Evolutionary conservation across 2,113 vertebrate species (phyloP), one percentile per base, ranked within the genome.

Genomic region (Halichoeres trimaculatus): DNA sequence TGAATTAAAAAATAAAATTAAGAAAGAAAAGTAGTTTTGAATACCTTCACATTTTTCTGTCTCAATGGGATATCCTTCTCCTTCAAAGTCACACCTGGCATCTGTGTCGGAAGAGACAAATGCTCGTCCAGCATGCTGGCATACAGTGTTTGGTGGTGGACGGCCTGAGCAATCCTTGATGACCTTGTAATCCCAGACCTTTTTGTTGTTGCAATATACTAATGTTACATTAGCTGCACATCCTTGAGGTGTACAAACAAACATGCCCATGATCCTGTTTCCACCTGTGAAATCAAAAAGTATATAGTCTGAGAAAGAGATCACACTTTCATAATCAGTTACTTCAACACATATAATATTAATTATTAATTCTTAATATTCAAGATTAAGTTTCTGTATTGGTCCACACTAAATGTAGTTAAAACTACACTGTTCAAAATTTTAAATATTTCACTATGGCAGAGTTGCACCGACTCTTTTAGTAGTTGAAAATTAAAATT

Each of bases 101-200:
- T 7, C 8, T 4, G 5, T 1, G 8, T 22, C 0, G 0, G 1
- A 45, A 10, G 65, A 58, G 22, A 65, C 38, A 7, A 72, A 83
- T 8, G 62, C 70, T 1, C 19, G 70, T 0, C 70, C 73, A 1
- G 12, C 10, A 14, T 16, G 22, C 17, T 72, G 61, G 20, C 83
- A 88, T 19, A 54, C 54, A 10, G 1, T 10, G 3, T 3, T 6
- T 7, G 10, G 17, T 11, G 0, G 9, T 24, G 62, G 82, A 41
- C 0, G 9, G 16, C 73, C 73, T 0, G 5, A n/a, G 30, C 85
- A 85, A 2, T 70, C 0, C 41, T 11, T 0, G 3, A 53, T 50
- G 14, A 0, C 0, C 2, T 0, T 0, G 0, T 1, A 0, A 4
- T 0, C 10, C 6, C 34, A 17, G 7, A 76, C 0, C 0, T 0